Evolutionary conservation across 2,888 invertebrate species (phyloP).

Genomic region (Drosophila peninsularis): DNA sequence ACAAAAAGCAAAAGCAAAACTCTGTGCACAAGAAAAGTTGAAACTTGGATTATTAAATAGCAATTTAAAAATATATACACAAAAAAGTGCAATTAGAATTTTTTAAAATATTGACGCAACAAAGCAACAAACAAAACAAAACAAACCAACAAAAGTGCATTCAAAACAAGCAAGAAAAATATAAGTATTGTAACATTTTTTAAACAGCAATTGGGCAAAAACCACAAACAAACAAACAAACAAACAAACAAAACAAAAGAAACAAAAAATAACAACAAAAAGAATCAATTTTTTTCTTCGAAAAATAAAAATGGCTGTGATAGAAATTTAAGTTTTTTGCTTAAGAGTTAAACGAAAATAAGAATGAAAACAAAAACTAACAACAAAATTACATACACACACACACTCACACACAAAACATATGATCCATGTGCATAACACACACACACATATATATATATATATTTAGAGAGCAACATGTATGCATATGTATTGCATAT

Average conservation of each 20-base stretch:
- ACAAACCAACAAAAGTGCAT: constrained; percentile 68
- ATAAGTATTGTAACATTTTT: constrained; percentile 59
- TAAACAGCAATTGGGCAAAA: constrained; percentile 58
- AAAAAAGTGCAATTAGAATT: constrained; percentile 80
- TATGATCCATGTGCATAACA: constrained; percentile 26
- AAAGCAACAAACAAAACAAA: constrained; percentile 56
- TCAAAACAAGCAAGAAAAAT: constrained; percentile 53
- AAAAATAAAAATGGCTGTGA: constrained; percentile 79
- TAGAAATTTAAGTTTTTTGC: constrained; percentile 73
- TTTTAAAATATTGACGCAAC: constrained; percentile 67
- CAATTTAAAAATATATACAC: constrained; percentile 58
- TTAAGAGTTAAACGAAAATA: constrained; percentile 47
- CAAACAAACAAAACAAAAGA: constrained; percentile 13
- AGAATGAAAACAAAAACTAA: constrained; percentile 42
- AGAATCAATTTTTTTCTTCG: constrained; percentile 64
- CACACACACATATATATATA: constrained; percentile 12
- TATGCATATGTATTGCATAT: constrained; percentile 10
- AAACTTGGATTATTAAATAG: constrained; percentile 45
- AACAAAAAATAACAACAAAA: constrained; percentile 42
- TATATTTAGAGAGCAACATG: constrained; percentile 16
- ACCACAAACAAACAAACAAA: constrained; percentile 35
- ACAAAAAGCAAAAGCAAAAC: constrained; percentile 18
- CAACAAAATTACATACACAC: constrained; percentile 24
- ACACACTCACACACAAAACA: constrained; percentile 7
- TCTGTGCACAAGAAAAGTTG: constrained; percentile 28